Evolutionary conservation across 2,113 vertebrate species (phyloP).

Genomic region (Fulmarus glacialis): DNA sequence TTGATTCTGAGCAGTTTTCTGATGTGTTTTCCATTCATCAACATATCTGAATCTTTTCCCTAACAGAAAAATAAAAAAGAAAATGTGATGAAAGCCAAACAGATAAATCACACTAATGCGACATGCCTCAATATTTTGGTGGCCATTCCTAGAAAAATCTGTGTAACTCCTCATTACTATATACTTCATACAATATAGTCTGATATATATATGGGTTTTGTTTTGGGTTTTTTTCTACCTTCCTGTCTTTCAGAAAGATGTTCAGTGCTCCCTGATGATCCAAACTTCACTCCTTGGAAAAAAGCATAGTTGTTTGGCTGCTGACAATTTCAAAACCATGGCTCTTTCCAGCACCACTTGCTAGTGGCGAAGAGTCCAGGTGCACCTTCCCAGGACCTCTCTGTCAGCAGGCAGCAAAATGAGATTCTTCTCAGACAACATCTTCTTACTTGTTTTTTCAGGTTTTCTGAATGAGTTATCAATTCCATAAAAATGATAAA

Average conservation of each 20-base stretch:
- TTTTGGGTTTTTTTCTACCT: background rate
- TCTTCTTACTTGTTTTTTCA: background rate
- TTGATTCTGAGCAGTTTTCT: background rate
- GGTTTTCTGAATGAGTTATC: background rate
- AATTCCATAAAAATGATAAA: background rate
- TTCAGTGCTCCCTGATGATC: background rate
- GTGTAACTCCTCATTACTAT: background rate
- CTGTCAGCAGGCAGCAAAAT: background rate
- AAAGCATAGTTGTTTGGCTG: rapidly evolving
- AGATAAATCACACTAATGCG: background rate
- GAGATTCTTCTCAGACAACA: background rate
- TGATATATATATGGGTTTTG: background rate
- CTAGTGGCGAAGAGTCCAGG: rapidly evolving
- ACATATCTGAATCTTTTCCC: background rate
- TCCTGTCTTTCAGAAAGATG: background rate
- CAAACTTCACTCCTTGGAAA: background rate
- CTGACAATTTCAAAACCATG: background rate
- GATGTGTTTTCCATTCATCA: background rate
- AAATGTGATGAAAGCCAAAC: background rate
- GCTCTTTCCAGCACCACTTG: background rate
- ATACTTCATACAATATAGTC: background rate
- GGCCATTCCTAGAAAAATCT: background rate
- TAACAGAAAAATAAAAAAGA: background rate
- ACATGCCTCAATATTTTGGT: background rate
- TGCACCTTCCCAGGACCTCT: background rate